A percentile compares a stretch with the other conserved stretches of the same genome.
phyloP scores from a whole-genome alignment of 2,797 vertebrate genomes.

The Sebastes miniatus region DNA sequence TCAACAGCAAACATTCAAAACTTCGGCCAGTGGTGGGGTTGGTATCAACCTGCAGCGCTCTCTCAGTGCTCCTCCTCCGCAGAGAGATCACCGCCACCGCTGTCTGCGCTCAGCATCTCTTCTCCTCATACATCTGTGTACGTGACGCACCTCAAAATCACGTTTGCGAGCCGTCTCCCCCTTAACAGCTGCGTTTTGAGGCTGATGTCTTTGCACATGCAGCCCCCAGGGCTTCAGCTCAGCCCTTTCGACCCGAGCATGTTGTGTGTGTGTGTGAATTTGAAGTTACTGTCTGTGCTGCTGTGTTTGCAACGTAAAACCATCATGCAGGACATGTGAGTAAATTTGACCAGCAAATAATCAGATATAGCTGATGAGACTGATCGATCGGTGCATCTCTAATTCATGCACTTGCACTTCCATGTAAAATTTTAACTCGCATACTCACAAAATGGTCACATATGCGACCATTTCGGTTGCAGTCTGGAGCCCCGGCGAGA shows the following conservation, averaged over 20 bases:
- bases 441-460: not conserved
- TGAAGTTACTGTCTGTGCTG: not conserved
- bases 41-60: too few species aligned
- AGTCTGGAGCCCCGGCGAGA: not conserved
- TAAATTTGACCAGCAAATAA: not conserved
- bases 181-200: not conserved
- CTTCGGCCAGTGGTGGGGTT: not conserved
- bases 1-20: not conserved
- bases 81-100: not conserved
- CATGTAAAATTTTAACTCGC: not conserved
- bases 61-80: not conserved
- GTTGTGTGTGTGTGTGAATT: not conserved
- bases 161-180: too few species aligned
- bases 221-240: not conserved
- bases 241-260: not conserved
- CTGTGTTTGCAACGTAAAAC: not conserved
- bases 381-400: not conserved
- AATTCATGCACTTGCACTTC: not conserved
- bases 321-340: not conserved
- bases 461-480: not conserved
- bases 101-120: too few species aligned
- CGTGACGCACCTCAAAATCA: too few species aligned
- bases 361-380: not conserved
- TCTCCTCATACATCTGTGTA: too few species aligned
- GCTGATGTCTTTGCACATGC: not conserved